Evolutionary conservation across 2,888 invertebrate species (phyloP), one percentile per base, ranked within the genome.

Genomic region (Cephus pulcher): DNA sequence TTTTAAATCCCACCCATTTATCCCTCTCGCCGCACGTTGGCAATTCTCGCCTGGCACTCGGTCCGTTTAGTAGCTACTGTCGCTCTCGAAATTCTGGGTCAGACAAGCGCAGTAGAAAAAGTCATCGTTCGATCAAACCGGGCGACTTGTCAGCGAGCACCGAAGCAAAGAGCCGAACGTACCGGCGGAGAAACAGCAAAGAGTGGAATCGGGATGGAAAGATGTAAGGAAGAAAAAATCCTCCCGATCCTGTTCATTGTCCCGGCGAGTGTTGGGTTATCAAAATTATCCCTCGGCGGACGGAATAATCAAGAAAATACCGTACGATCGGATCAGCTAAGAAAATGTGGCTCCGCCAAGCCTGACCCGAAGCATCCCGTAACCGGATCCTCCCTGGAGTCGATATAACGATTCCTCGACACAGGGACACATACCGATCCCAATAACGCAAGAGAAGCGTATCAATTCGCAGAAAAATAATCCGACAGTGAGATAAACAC

Each of bases 71-170:
- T 56, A 23, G 56, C 56, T 23, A 56, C 23, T 23, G 56, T 23
- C 56, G 71, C 71, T 12, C 71, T 71, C 78, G 79, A 81, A 80
- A 83, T 83, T 82, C 82, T 82, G 79, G 82, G 82, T 81, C 82
- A 76, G 79, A 80, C 79, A 78, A 78, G 82, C 82, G 80, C 80
- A 80, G 80, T 80, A 74, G 76, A 81, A 79, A 73, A 69, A 82
- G 80, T 80, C 81, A 80, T 78, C 76, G 80, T 80, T 80, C 78
- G 81, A 80, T 75, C 81, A 75, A 79, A 74, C 78, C 77, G 76
- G 77, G 56, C 56, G 23, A 56, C 56, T 56, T 56, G 56, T 56
- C 56, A 23, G 40, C 40, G 15, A 1, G 56, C 15, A 56, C 56
- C 56, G 23, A 23, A 23, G 40, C 23, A 9, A 9, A 23, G 40